phyloP scores from a whole-genome alignment of 92 coral and sea anemone species.

The Pocillopora grandis region DNA sequence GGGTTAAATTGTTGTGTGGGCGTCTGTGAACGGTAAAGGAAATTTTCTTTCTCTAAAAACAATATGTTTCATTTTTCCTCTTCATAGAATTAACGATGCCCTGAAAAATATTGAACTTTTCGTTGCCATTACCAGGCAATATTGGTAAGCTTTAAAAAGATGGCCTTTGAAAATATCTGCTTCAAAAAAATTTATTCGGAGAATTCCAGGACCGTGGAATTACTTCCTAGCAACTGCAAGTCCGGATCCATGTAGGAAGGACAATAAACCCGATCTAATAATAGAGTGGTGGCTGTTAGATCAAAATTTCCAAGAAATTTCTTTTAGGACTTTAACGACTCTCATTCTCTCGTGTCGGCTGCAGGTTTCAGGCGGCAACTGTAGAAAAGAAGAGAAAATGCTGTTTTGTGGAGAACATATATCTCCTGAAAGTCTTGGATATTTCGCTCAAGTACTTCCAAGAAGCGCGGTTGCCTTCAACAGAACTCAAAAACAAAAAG shows the following conservation, averaged over 20 bases:
- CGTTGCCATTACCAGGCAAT: neutral
- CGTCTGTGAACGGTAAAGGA: neutral
- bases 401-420: neutral
- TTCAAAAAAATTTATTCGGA: neutral
- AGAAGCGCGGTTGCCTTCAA: neutral
- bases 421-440: neutral
- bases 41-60: no score
- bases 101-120: neutral
- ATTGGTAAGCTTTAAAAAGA: neutral
- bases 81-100: no score
- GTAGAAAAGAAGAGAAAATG: no score
- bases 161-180: neutral
- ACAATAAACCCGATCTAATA: neutral
- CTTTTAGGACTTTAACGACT: neutral
- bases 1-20: neutral
- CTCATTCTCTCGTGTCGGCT: neutral
- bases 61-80: no score
- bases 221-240: constrained; percentile 17
- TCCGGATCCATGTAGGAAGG: neutral
- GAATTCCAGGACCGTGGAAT: constrained; percentile 14
- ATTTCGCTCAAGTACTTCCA: neutral
- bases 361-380: no score
- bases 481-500: neutral
- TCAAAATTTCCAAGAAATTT: neutral
- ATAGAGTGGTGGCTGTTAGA: neutral